phyloP scores from a whole-genome alignment of 2,113 vertebrate genomes.

The Rhabdornis inornatus region DNA sequence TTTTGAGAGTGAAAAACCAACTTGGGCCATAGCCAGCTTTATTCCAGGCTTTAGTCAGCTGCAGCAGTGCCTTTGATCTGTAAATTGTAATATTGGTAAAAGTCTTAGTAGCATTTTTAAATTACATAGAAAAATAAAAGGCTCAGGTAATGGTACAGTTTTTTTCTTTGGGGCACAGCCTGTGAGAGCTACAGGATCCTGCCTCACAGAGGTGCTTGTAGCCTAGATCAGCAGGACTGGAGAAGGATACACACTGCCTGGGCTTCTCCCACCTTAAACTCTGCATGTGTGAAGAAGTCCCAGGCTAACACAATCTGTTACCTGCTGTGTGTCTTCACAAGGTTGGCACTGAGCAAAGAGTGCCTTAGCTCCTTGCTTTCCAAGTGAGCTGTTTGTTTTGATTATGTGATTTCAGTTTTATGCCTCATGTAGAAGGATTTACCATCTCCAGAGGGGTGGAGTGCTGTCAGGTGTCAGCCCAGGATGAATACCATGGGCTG shows the following conservation, averaged over 20 bases:
- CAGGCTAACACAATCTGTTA: not conserved
- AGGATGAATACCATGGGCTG: not conserved
- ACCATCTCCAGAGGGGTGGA: not conserved
- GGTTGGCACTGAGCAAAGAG: not conserved
- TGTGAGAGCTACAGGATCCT: fast-evolving
- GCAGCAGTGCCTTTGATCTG: not conserved
- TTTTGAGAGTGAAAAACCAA: not conserved
- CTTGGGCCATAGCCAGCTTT: not conserved
- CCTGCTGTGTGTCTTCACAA: not conserved
- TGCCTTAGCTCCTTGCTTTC: not conserved
- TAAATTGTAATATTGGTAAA: not conserved
- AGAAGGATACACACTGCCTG: not conserved
- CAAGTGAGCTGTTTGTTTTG: not conserved
- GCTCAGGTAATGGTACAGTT: not conserved
- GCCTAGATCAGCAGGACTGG: not conserved
- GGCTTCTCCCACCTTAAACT: not conserved
- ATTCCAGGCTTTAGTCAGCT: not conserved
- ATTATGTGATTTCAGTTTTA: not conserved
- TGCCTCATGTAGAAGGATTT: not conserved
- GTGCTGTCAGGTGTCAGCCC: not conserved
- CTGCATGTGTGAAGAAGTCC: not conserved
- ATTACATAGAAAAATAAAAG: not conserved
- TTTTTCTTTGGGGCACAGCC: not conserved
- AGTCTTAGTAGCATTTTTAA: not conserved
- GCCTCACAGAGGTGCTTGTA: not conserved